Percentiles rank a stretch among this genome's conserved stretches.
Evolutionary conservation across 2,888 invertebrate genomes (phyloP).

Genomic region (Rhaphigaster nebulosa): DNA sequence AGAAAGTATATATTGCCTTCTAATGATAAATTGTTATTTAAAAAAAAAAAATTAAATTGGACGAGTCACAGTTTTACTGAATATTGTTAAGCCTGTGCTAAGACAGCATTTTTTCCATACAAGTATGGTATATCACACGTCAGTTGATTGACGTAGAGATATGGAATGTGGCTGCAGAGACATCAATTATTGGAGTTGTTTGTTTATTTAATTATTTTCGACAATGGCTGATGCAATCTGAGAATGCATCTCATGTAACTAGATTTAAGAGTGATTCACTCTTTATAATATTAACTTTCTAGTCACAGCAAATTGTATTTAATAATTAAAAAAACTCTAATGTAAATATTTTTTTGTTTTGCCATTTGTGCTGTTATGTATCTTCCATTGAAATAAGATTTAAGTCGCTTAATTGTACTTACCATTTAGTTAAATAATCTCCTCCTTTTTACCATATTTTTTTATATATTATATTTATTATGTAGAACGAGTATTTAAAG

Average conservation of each 20-base stretch:
- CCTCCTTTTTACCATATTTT: conserved; percentile 35
- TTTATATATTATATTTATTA: conserved; percentile 43
- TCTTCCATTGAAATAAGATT: conserved; percentile 36
- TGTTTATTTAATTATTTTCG: conserved; percentile 9
- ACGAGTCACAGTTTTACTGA: neutral
- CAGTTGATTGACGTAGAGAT: neutral
- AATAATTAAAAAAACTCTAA: neutral
- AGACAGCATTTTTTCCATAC: neutral
- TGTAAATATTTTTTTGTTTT: conserved; percentile 21
- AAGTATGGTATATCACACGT: neutral
- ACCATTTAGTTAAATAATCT: conserved; percentile 22
- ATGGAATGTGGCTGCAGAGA: neutral
- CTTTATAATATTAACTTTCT: neutral
- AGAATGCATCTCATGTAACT: too few relatives aligned
- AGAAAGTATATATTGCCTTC: conserved; percentile 36
- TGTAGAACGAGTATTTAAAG: neutral
- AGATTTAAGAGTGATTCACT: neutral
- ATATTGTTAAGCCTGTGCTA: conserved; percentile 18
- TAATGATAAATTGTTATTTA: neutral
- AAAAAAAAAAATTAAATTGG: neutral
- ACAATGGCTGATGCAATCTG: neutral
- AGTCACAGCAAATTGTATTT: conserved; percentile 39
- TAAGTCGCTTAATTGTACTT: conserved; percentile 36
- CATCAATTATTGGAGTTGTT: neutral
- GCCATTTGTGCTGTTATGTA: conserved; percentile 17